Evolutionary conservation across 1,140 invertebrate genomes (phyloP).

Genomic region (Pseudobourletiella spinata): DNA sequence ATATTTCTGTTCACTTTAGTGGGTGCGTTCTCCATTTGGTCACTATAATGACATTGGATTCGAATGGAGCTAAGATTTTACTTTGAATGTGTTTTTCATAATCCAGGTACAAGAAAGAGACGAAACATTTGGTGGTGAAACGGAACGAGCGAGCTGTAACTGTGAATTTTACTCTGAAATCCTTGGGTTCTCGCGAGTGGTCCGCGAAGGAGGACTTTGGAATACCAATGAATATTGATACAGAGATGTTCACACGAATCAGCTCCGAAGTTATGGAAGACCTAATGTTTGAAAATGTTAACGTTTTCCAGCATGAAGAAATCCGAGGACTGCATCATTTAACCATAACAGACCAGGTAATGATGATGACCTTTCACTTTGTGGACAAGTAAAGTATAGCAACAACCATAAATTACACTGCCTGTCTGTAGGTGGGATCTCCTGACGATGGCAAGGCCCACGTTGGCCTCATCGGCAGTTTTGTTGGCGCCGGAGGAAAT

Average conservation of each 20-base stretch:
- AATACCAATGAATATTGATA: constrained; percentile 46
- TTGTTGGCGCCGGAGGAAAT: constrained; percentile 70
- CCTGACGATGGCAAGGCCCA: constrained; percentile 71
- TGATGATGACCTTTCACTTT: too few relatives aligned
- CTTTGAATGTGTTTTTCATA: constrained; percentile 6
- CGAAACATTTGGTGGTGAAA: constrained; percentile 54
- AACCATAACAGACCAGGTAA: constrained; percentile 31
- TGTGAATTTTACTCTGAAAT: constrained; percentile 70
- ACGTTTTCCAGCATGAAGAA: constrained; percentile 22
- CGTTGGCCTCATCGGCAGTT: constrained; percentile 68
- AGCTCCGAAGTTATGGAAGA: constrained; percentile 48
- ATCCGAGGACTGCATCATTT: constrained; percentile 20
- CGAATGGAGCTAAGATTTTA: not conserved
- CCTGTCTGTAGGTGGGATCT: constrained; percentile 55
- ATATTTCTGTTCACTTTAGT: constrained; percentile 51
- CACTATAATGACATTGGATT: not conserved
- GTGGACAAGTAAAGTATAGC: too few relatives aligned
- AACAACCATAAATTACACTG: too few relatives aligned
- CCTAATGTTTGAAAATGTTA: constrained; percentile 52
- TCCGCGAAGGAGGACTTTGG: constrained; percentile 64
- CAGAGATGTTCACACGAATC: constrained; percentile 55
- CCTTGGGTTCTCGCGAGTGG: constrained; percentile 67
- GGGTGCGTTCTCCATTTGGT: constrained; percentile 64
- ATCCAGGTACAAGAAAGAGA: constrained; percentile 54
- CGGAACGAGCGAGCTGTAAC: constrained; percentile 47